Conservation (phyloP, 2,888 invertebrate genomes). For the Athetis lepigone region DNA sequence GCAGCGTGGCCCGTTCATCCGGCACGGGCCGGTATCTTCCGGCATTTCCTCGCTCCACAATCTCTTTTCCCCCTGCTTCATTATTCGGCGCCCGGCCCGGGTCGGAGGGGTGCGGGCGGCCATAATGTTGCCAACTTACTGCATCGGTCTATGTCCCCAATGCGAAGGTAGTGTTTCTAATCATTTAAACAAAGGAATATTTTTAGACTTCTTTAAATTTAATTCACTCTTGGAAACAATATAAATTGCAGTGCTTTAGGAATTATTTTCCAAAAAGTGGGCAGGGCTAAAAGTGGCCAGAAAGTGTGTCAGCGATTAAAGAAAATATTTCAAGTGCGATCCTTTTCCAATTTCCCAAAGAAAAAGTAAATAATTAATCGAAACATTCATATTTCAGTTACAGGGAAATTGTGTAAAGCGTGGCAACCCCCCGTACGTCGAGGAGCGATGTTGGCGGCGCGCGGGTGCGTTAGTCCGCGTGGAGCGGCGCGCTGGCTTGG, state of each 20-base stretch:
- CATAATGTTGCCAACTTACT: conserved; percentile 72
- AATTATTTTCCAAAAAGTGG: background rate
- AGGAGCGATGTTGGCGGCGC: conserved; percentile 62
- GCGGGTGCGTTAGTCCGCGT: conserved; percentile 83
- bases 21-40: conserved; percentile 80
- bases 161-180: conserved; percentile 16
- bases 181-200: background rate
- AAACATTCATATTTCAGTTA: background rate
- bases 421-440: conserved; percentile 71
- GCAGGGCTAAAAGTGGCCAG: background rate
- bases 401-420: conserved; percentile 13
- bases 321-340: background rate
- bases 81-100: conserved; percentile 80
- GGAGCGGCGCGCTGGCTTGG: conserved; percentile 83
- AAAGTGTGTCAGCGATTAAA: background rate
- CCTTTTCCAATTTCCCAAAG: background rate
- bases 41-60: conserved; percentile 75
- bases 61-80: conserved; percentile 79
- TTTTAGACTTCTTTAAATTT: background rate
- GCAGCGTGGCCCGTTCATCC: conserved; percentile 75
- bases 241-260: background rate
- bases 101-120: conserved; percentile 85
- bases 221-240: too few relatives aligned
- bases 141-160: conserved; percentile 15
- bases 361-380: background rate